Percentiles rank a stretch among this genome's conserved stretches.
Conservation (phyloP, 2,797 vertebrate species). For the Enteromius radiatus region DNA sequence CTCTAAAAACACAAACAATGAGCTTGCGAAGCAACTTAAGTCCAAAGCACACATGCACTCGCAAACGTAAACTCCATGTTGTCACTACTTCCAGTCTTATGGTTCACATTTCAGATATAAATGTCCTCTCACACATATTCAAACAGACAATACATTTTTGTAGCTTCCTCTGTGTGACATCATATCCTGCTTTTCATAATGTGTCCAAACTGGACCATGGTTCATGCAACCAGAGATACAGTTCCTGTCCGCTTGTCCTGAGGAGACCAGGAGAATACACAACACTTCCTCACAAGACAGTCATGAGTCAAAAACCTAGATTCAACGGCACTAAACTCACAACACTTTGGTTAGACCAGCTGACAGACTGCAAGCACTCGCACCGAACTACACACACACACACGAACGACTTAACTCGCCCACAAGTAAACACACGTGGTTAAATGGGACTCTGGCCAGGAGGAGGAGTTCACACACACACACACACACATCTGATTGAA, state of each 20-base stretch:
- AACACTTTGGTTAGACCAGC: background rate
- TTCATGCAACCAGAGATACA: conserved; percentile 54
- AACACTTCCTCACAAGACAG: conserved; percentile 46
- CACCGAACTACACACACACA: background rate
- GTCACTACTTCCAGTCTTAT: background rate
- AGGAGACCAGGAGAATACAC: conserved; percentile 34
- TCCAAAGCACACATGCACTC: conserved; percentile 51
- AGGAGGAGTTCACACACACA: conserved; percentile 40
- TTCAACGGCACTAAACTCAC: conserved; percentile 7
- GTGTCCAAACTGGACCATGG: conserved; percentile 51
- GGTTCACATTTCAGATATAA: conserved; percentile 15
- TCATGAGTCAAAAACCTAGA: conserved; percentile 32
- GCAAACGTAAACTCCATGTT: conserved; percentile 21
- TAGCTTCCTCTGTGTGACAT: conserved; percentile 60
- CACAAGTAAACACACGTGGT: conserved; percentile 45
- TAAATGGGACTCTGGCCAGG: conserved; percentile 35
- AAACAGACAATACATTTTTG: conserved; percentile 47
- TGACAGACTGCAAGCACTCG: background rate
- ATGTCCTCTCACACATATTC: conserved; percentile 31
- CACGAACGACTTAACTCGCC: background rate
- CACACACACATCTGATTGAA: conserved; percentile 20
- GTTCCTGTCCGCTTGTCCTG: conserved; percentile 51
- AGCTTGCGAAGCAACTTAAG: conserved; percentile 18
- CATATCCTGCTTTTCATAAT: conserved; percentile 67
- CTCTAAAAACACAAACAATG: conserved; percentile 44